Percentiles rank a stretch among this genome's conserved stretches.
Evolutionary conservation across 2,113 vertebrate genomes (phyloP).

Genomic region (Cathartes aura): DNA sequence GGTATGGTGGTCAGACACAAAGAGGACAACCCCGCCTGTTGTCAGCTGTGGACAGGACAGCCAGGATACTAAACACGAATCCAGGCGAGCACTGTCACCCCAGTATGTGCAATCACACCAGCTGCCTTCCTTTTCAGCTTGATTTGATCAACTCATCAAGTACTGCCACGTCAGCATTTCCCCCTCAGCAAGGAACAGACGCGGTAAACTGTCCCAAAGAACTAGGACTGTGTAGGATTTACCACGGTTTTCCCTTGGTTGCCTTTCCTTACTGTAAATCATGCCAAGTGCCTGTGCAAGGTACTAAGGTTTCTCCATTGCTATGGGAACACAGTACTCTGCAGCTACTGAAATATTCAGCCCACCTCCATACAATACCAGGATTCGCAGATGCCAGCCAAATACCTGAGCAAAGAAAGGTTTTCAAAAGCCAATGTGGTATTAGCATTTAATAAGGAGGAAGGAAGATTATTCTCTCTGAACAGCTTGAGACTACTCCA

Average conservation of each 20-base stretch:
- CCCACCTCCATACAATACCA: background rate
- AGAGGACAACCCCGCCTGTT: background rate
- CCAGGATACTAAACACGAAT: background rate
- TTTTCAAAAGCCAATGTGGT: background rate
- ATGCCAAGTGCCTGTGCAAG: background rate
- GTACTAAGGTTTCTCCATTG: slow-evolving; percentile 4
- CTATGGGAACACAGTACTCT: slow-evolving; percentile 45
- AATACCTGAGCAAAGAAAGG: slow-evolving; percentile 7
- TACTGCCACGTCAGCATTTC: background rate
- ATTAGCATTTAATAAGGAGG: background rate
- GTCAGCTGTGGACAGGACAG: background rate
- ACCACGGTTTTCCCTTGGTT: background rate
- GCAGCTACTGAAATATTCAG: slow-evolving; percentile 23
- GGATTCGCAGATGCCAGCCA: background rate
- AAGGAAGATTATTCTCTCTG: background rate
- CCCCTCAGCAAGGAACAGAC: background rate
- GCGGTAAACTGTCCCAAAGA: background rate
- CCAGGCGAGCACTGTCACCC: background rate
- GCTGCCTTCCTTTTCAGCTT: background rate
- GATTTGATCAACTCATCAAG: background rate
- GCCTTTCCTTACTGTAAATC: background rate
- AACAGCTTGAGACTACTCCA: background rate
- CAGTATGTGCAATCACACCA: background rate
- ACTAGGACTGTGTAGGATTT: background rate
- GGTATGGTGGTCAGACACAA: background rate